Conservation (phyloP, 1,140 invertebrate species). For the Atta cephalotes region DNA sequence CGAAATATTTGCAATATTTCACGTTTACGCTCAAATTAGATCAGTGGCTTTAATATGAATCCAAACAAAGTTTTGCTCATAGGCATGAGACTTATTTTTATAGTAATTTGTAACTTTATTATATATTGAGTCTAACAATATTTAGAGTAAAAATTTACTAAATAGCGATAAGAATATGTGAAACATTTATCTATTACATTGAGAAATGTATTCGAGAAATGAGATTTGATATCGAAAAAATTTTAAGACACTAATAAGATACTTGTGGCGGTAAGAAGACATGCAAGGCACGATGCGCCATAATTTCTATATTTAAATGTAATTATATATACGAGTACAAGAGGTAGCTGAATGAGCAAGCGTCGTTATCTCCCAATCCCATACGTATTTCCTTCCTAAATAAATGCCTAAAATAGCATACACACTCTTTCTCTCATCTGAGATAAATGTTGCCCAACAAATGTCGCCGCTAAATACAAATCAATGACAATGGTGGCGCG, state of each 20-base stretch:
- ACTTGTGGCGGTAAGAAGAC: neutral
- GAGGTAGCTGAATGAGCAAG: neutral
- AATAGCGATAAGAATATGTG: no score
- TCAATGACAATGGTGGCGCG: conserved; percentile 33
- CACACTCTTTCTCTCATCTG: neutral
- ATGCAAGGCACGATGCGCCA: neutral
- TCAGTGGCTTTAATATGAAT: no score
- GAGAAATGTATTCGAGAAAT: neutral
- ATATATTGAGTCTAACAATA: neutral
- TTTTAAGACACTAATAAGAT: neutral
- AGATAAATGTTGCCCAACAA: conserved; percentile 37
- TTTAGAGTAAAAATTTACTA: neutral
- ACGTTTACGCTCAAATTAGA: no score
- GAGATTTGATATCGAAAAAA: neutral
- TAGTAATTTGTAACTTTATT: neutral
- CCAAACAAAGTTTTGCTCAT: no score
- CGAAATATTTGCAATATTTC: no score
- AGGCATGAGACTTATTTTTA: neutral
- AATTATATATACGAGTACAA: conserved; percentile 32
- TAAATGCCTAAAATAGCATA: conserved; percentile 36
- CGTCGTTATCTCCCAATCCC: no score
- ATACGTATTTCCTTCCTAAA: conserved; percentile 33
- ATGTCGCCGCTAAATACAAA: conserved; percentile 26
- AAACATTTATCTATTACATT: no score
- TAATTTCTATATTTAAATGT: conserved; percentile 58